phyloP scores from a whole-genome alignment of 1,140 invertebrate species.

The Hypothenemus hampei region DNA sequence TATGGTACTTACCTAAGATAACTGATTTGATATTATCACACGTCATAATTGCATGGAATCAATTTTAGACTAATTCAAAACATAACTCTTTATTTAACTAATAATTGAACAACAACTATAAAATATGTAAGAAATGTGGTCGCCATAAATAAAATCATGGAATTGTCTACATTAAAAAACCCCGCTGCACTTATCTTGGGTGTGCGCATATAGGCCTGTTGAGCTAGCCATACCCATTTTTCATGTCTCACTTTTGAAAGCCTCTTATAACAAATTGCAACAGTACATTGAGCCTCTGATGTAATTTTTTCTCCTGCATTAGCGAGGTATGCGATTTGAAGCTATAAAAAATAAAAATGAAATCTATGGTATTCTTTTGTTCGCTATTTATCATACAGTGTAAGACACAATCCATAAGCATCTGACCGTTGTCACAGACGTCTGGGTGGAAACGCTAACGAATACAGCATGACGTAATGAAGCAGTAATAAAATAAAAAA shows the following conservation, averaged over 20 bases:
- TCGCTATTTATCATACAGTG: neutral
- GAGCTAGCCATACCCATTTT: conserved; percentile 10
- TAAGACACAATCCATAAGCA: conserved; percentile 9
- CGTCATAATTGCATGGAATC: no score
- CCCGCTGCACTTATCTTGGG: conserved; percentile 9
- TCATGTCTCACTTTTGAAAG: neutral
- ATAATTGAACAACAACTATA: conserved; percentile 20
- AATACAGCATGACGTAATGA: conserved; percentile 9
- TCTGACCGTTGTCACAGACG: neutral
- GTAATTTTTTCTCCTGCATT: conserved; percentile 8
- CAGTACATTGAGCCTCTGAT: conserved; percentile 7
- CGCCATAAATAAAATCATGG: conserved; percentile 22
- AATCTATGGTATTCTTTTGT: neutral
- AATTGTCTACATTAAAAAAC: conserved; percentile 18
- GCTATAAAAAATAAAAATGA: conserved; percentile 6
- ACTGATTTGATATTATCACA: no score
- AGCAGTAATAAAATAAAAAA: conserved; percentile 6
- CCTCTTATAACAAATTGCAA: conserved; percentile 13
- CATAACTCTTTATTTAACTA: no score
- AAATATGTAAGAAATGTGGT: conserved; percentile 19
- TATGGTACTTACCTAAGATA: no score
- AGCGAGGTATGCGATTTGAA: conserved; percentile 12
- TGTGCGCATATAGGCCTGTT: conserved; percentile 3
- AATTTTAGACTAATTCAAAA: no score
- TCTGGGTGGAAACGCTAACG: neutral